Conservation (phyloP, 2,888 invertebrate species). For the Ptychoptera contaminata region DNA sequence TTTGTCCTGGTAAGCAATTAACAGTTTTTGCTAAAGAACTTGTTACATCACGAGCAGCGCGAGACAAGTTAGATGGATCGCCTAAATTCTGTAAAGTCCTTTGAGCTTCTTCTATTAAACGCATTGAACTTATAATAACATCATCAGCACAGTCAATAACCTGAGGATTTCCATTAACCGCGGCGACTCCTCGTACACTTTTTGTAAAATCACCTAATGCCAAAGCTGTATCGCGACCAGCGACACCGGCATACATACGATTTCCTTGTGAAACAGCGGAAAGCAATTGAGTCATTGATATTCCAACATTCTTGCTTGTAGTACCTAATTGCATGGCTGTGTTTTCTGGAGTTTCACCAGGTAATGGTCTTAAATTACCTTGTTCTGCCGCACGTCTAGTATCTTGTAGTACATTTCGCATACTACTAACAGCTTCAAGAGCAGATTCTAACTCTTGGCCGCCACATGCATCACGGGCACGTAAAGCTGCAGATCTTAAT, state of each 20-base stretch:
- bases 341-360: constrained; percentile 59
- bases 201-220: constrained; percentile 56
- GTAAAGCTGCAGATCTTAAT: constrained; percentile 41
- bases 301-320: constrained; percentile 57
- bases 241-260: constrained; percentile 62
- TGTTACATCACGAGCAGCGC: constrained; percentile 56
- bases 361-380: constrained; percentile 60
- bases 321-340: constrained; percentile 34
- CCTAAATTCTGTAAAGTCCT: constrained; percentile 30
- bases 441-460: constrained; percentile 77
- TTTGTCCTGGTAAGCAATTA: constrained; percentile 81
- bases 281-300: constrained; percentile 69
- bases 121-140: constrained; percentile 61
- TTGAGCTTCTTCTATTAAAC: constrained; percentile 69
- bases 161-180: constrained; percentile 44
- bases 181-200: constrained; percentile 64
- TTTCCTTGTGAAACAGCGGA: constrained; percentile 74
- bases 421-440: constrained; percentile 58
- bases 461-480: constrained; percentile 63
- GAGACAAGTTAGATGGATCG: constrained; percentile 37
- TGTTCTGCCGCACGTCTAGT: constrained; percentile 59
- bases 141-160: constrained; percentile 59
- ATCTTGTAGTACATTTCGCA: constrained; percentile 70
- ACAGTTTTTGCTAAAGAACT: constrained; percentile 47
- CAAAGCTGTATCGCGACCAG: constrained; percentile 66